Evolutionary conservation across 1,140 invertebrate genomes (phyloP), one percentile per base, ranked within the genome.

Genomic region (Leptonema lineaticorne): DNA sequence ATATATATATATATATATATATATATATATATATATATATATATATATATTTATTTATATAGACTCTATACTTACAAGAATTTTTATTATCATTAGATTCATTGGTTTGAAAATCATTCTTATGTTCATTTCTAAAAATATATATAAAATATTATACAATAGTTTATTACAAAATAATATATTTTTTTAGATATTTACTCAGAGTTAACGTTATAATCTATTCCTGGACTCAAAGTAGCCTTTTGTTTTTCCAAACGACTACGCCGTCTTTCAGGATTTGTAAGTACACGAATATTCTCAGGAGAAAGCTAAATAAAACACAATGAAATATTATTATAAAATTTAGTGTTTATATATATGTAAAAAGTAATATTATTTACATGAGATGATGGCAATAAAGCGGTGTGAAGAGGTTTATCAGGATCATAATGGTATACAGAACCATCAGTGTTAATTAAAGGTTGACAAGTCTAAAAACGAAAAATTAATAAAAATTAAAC

Each of bases 371-470:
- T n/a, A n/a, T n/a, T 45, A 45, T 56, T 48, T 53, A 72, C 70
- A 63, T 69, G 63, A 30, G 62, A 50, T 24, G 24, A 37, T 1
- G 29, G 28, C 6, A 66, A 16, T 30, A 72, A 33, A 7, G 66
- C 63, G 7, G 41, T 4, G 5, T 74, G 50, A 2, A 77, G 80
- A 45, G 79, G 79, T 64, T 80, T 80, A 14, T 74, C 71, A 0
- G 79, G 81, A 62, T 82, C 79, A 69, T 78, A 82, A 69, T 78
- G 76, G 73, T 82, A 82, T 2, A 81, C 24, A 1, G 75, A 76
- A 5, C 81, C 81, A 48, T 82, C 81, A 0, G 76, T 75, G 67
- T 81, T 80, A 5, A 77, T 80, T 4, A 81, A 71, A 3, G 81
- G 77, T 5, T 78, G 77, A 0, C 81, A 78, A 0, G 78, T 81